Percentiles rank a stretch among this genome's conserved stretches.
Conservation (phyloP, 2,797 vertebrate species). For the Pelodytes ibericus region DNA sequence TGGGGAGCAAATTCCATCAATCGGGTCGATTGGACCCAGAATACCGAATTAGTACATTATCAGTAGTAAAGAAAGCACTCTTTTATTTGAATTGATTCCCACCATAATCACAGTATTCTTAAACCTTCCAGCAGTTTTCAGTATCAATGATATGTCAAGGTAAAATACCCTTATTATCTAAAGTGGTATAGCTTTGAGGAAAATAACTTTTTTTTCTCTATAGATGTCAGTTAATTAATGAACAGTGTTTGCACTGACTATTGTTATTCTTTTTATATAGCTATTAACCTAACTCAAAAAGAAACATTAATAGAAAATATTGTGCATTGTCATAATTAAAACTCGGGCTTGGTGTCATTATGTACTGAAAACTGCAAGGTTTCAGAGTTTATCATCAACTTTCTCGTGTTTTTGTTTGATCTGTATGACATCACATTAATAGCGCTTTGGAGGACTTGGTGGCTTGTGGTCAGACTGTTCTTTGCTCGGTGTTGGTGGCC, state of each 20-base stretch:
- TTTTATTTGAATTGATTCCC: not conserved
- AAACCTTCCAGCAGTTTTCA: constrained; percentile 46
- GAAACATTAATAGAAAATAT: not conserved
- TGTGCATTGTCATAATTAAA: not conserved
- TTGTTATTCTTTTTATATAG: too few relatives aligned
- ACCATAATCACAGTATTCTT: constrained; percentile 17
- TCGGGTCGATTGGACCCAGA: not conserved
- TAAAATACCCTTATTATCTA: not conserved
- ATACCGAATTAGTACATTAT: not conserved
- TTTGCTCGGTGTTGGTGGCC: constrained; percentile 19
- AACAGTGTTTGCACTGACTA: too few relatives aligned
- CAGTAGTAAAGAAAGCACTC: constrained; percentile 11
- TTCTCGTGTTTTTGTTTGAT: constrained; percentile 9
- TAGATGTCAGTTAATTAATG: too few relatives aligned
- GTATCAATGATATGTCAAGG: not conserved
- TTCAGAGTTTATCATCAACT: constrained; percentile 34
- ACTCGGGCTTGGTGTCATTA: not conserved
- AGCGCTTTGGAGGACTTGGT: constrained; percentile 33
- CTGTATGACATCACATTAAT: constrained; percentile 35
- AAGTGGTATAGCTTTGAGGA: not conserved
- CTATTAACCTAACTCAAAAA: not conserved
- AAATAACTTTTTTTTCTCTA: too few relatives aligned
- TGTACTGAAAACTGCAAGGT: constrained; percentile 49
- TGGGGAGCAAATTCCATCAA: constrained; percentile 21
- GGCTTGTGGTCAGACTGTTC: constrained; percentile 28